A percentile compares a stretch with the other conserved stretches of the same genome.
Evolutionary conservation across 2,888 invertebrate genomes (phyloP).

Genomic region (Stictocephala bisonia): DNA sequence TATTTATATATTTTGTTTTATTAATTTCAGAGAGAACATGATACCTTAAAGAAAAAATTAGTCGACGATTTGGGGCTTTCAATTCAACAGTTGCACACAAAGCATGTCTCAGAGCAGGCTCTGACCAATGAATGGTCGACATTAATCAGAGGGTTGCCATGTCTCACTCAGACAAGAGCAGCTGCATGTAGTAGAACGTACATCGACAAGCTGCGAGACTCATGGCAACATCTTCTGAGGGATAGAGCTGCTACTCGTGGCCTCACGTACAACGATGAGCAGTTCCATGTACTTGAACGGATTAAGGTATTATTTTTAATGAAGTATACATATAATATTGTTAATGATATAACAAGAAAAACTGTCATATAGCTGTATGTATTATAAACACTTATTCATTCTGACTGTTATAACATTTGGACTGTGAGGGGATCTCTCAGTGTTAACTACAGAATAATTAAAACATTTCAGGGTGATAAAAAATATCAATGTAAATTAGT

Average conservation of each 20-base stretch:
- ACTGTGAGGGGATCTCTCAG: no score
- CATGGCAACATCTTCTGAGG: conserved; percentile 91
- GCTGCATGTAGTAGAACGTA: conserved; percentile 74
- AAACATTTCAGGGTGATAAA: no score
- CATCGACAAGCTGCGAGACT: conserved; percentile 82
- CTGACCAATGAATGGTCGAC: conserved; percentile 73
- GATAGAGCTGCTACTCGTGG: conserved; percentile 83
- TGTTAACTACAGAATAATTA: no score
- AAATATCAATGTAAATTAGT: no score
- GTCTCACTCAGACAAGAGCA: conserved; percentile 72
- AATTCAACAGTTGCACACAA: conserved; percentile 74
- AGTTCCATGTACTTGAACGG: conserved; percentile 93
- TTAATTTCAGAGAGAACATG: conserved; percentile 65
- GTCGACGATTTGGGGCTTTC: conserved; percentile 70
- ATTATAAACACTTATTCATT: no score
- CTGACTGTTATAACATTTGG: no score
- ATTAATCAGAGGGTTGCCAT: conserved; percentile 71
- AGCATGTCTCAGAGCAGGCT: conserved; percentile 70
- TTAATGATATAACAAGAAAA: no score
- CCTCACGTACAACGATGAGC: conserved; percentile 94
- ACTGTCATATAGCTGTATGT: no score
- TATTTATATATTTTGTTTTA: no score
- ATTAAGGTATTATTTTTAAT: no score
- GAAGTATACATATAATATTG: no score
- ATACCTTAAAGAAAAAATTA: conserved; percentile 70